Percentiles rank a stretch among this genome's conserved stretches.
Conservation (phyloP, 2,888 invertebrate genomes). For the Chaetogeoica ovagalla region DNA sequence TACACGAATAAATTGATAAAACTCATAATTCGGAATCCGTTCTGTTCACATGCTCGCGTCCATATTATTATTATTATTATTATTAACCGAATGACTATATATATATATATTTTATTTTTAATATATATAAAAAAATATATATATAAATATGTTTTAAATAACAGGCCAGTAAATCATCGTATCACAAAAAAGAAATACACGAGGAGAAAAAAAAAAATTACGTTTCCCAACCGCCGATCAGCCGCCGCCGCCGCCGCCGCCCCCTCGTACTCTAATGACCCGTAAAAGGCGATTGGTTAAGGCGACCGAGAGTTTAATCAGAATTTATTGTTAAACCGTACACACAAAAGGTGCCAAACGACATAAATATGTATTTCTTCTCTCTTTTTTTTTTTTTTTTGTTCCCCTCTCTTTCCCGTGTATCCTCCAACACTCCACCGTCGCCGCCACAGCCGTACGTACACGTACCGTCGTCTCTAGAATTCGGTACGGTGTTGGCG, state of each 20-base stretch:
- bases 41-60: constrained; percentile 45
- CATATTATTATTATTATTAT: constrained; percentile 19
- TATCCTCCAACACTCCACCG: neutral
- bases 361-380: constrained; percentile 40
- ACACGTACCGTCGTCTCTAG: constrained; percentile 9
- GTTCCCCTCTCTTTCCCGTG: neutral
- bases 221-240: constrained; percentile 54
- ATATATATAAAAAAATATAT: neutral
- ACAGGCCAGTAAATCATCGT: constrained; percentile 49
- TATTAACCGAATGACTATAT: constrained; percentile 32
- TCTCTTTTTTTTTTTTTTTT: neutral
- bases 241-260: constrained; percentile 54
- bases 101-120: constrained; percentile 19
- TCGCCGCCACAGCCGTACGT: neutral
- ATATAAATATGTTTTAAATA: constrained; percentile 38
- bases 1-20: constrained; percentile 52
- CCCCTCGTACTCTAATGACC: constrained; percentile 55
- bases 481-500: constrained; percentile 46
- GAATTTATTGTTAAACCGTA: constrained; percentile 52
- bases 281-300: constrained; percentile 53
- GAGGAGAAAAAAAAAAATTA: constrained; percentile 48
- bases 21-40: constrained; percentile 53
- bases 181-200: constrained; percentile 45
- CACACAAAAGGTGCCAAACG: constrained; percentile 52
- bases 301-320: constrained; percentile 53